Base-by-base conservation (phyloP, 1,140 invertebrate genomes). In the Littorina saxatilis region DNA sequence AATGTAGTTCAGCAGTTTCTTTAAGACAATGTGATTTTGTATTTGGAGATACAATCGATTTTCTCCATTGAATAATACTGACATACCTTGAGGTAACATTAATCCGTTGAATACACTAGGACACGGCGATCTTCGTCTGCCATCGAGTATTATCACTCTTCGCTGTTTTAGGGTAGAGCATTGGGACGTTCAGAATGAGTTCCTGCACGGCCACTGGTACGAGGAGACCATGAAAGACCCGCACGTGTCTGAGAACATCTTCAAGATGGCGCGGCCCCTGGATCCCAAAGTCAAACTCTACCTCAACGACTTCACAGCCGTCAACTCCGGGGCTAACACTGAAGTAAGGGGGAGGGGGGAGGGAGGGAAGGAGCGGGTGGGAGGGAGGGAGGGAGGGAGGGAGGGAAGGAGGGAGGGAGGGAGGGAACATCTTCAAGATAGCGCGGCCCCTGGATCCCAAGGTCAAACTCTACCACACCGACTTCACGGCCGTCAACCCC, bases 131-230 rank as follows among this genome's bases (percentile, higher is more conserved):
- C n/a, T n/a, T n/a, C n/a, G n/a, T n/a, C n/a, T n/a, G n/a, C n/a
- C n/a, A n/a, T n/a, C n/a, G n/a, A n/a, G n/a, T n/a, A n/a, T n/a
- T n/a, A n/a, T n/a, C n/a, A n/a, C n/a, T n/a, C n/a, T n/a, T n/a
- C n/a, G n/a, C n/a, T n/a, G n/a, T n/a, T 43, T n/a, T 35, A 82
- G 78, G 39, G 55, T 81, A 13, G 40, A 74, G 0, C 81, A 80
- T 52, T 90, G 88, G 89, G 89, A 90, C 79, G 88, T 90, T 0
- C 88, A 90, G 84, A 90, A 90, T 73, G 89, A 90, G 55, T 80
- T 80, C 37, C 55, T 89, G 0, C 84, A 87, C 72, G 85, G 84
- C 0, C 82, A 84, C 35, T 87, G 79, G 43, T 90, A 77, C 63
- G 87, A 90, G 81, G 63, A 82, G 27, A 79, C 78, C 27, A 82